phyloP scores from a whole-genome alignment of 2,113 vertebrate species.

The Labeo rohita region DNA sequence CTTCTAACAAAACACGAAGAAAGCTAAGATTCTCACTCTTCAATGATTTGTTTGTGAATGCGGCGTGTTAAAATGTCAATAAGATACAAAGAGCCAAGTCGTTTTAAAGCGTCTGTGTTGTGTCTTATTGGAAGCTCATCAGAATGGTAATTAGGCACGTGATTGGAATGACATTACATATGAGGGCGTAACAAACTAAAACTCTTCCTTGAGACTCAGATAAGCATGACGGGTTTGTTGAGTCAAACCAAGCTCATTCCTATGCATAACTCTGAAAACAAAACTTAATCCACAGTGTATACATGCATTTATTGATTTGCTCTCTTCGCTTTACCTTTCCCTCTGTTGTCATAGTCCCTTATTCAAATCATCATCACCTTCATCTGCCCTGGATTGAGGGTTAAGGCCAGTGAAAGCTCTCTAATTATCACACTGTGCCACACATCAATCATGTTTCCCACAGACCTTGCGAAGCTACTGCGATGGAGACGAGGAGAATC shows the following conservation, averaged over 20 bases:
- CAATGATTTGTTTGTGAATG: background rate
- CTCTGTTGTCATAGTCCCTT: constrained; percentile 32
- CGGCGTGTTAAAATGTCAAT: background rate
- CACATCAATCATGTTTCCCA: constrained; percentile 70
- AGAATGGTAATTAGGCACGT: background rate
- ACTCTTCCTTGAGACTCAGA: background rate
- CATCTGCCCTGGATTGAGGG: constrained; percentile 35
- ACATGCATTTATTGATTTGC: constrained; percentile 36
- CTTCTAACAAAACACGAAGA: background rate
- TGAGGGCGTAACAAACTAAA: background rate
- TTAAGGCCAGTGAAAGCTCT: constrained; percentile 34
- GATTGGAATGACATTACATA: background rate
- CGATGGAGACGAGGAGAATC: constrained; percentile 68
- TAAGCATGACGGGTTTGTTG: background rate
- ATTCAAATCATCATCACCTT: constrained; percentile 44
- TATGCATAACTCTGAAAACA: background rate
- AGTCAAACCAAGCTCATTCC: background rate
- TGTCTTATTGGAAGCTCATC: background rate
- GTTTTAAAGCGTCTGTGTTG: background rate
- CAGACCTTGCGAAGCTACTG: constrained; percentile 58
- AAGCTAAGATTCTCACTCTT: background rate
- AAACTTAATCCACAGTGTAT: background rate
- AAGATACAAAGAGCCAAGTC: background rate
- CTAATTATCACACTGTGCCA: constrained; percentile 65
- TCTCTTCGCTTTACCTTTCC: constrained; percentile 11